A percentile compares a stretch with the other conserved stretches of the same genome.
Evolutionary conservation across 2,888 invertebrate genomes (phyloP).

Genomic region (Acanthosepion pharaonis): DNA sequence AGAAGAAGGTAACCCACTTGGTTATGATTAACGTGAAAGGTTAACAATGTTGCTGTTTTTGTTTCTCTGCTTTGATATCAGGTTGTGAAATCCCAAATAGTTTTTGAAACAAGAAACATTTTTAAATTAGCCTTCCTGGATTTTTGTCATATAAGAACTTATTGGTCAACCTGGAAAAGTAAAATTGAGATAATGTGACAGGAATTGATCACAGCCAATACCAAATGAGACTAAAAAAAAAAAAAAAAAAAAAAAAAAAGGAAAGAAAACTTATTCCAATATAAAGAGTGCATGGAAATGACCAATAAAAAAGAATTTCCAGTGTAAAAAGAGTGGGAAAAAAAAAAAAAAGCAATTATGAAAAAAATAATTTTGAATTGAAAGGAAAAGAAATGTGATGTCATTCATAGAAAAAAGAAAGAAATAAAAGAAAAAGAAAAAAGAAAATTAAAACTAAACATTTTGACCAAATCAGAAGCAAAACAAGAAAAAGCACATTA

Average conservation of each 20-base stretch:
- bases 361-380: neutral
- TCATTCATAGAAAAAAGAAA: neutral
- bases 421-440: neutral
- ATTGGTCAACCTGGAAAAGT: neutral
- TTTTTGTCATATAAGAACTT: too few relatives aligned
- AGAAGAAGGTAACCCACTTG: too few relatives aligned
- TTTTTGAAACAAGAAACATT: too few relatives aligned
- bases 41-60: too few relatives aligned
- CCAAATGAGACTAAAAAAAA: neutral
- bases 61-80: too few relatives aligned
- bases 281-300: neutral
- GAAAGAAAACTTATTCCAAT: neutral
- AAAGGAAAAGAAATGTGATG: neutral
- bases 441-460: neutral
- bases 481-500: neutral
- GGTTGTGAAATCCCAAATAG: too few relatives aligned
- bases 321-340: neutral
- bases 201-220: neutral
- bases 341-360: neutral
- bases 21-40: too few relatives aligned
- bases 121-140: too few relatives aligned
- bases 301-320: neutral
- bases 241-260: neutral
- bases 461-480: neutral
- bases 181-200: neutral